phyloP scores from a whole-genome alignment of 2,797 vertebrate species.

The Schizothorax lantsangensis region DNA sequence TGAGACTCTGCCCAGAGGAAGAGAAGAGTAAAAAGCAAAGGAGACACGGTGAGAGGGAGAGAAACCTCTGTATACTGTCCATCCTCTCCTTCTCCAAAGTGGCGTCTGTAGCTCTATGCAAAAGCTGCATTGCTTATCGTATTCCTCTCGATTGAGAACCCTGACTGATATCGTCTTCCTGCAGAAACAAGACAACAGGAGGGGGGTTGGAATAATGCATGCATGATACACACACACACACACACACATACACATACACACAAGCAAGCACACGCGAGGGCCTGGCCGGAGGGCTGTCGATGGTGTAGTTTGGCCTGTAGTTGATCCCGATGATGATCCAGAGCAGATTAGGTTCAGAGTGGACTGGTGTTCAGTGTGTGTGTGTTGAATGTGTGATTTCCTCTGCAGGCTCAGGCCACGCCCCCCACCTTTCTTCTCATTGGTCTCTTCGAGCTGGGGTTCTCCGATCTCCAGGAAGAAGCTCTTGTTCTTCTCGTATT shows the following conservation, averaged over 20 bases:
- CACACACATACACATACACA: constrained; percentile 56
- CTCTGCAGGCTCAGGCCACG: constrained; percentile 57
- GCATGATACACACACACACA: constrained; percentile 56
- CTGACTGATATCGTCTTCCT: constrained; percentile 97
- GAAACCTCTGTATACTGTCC: constrained; percentile 91
- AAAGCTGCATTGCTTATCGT: constrained; percentile 99
- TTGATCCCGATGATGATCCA: constrained; percentile 55
- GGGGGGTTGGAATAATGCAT: constrained; percentile 81
- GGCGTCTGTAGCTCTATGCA: constrained; percentile 93
- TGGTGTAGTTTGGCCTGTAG: constrained; percentile 69
- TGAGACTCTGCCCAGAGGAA: constrained; percentile 19
- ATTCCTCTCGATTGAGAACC: constrained; percentile 98
- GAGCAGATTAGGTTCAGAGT: constrained; percentile 39
- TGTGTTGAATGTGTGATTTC: constrained; percentile 25
- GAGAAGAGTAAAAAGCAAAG: constrained; percentile 33
- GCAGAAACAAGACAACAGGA: constrained; percentile 94
- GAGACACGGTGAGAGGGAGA: constrained; percentile 50
- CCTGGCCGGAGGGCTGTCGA: constrained; percentile 65
- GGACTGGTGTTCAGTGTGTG: constrained; percentile 38
- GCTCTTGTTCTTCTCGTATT: constrained; percentile 99
- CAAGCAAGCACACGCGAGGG: constrained; percentile 46
- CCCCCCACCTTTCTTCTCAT: constrained; percentile 97
- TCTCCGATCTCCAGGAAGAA: constrained; percentile 99
- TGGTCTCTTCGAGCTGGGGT: constrained; percentile 94
- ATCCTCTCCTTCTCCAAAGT: constrained; percentile 93